Evolutionary conservation across 2,888 invertebrate species (phyloP).

Genomic region (Orchesella flavescens): DNA sequence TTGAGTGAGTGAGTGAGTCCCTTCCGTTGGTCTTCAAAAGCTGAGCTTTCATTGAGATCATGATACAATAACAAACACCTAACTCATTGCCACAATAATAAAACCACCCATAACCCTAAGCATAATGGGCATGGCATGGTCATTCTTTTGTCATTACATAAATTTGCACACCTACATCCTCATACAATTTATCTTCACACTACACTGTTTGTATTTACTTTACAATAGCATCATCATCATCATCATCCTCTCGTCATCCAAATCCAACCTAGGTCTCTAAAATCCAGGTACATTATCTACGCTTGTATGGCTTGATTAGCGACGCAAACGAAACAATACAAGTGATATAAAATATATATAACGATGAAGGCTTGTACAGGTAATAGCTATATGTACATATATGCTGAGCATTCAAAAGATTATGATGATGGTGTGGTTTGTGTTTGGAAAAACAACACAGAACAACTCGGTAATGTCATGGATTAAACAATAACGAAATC

Average conservation of each 20-base stretch:
- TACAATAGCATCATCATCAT: constrained; percentile 2
- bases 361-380: not conserved
- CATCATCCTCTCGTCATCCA: too few relatives aligned
- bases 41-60: constrained; percentile 21
- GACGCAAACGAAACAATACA: constrained; percentile 21
- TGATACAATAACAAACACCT: constrained; percentile 52
- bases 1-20: constrained; percentile 11
- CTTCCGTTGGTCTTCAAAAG: constrained; percentile 26
- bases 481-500: constrained; percentile 57
- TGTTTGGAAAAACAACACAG: not conserved
- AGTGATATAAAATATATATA: not conserved
- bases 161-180: constrained; percentile 64
- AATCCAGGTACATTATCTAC: constrained; percentile 43
- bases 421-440: not conserved
- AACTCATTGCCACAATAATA: constrained; percentile 56
- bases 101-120: constrained; percentile 60
- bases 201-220: constrained; percentile 1
- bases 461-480: constrained; percentile 28
- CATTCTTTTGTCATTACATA: constrained; percentile 57
- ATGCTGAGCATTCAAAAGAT: not conserved
- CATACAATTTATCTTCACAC: constrained; percentile 21
- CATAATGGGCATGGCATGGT: constrained; percentile 63
- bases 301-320: constrained; percentile 47
- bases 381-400: not conserved
- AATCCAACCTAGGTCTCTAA: constrained; percentile 6